These are phyloP conservation scores for Thamnaconus septentrionalis DNA, from an alignment of 2,113 vertebrate species.

Conservation along the genomic window DNA sequence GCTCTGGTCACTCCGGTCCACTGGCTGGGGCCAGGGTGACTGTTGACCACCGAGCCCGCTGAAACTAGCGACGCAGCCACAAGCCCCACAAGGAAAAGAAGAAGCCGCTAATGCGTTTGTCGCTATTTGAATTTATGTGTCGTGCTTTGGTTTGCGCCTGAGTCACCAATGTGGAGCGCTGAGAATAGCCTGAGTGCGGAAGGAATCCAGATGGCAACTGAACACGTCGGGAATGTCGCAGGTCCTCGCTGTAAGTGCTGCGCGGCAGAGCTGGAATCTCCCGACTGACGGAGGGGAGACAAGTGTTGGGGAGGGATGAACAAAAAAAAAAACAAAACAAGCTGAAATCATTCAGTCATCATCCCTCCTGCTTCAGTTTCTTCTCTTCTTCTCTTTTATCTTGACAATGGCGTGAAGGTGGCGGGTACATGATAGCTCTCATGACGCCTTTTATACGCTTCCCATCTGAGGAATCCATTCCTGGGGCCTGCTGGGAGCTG, in stretches of 20 bases:
- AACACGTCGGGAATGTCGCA: no score
- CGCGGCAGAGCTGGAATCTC: slow-evolving; percentile 38
- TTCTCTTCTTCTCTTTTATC: no score
- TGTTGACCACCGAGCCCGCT: no score
- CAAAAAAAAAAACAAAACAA: slow-evolving; percentile 43
- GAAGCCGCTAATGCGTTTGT: no score
- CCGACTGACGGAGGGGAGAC: slow-evolving; percentile 20
- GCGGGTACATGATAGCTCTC: slow-evolving; percentile 27
- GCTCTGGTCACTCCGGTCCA: no score
- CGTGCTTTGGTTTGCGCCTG: no score
- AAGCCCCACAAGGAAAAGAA: no score
- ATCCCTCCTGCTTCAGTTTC: not conserved
- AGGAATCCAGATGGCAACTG: slow-evolving; percentile 45
- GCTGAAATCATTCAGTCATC: slow-evolving; percentile 32
- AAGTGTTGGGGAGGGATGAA: slow-evolving; percentile 12
- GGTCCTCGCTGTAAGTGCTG: slow-evolving; percentile 34
- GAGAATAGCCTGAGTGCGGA: slow-evolving; percentile 13
- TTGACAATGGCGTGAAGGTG: no score
- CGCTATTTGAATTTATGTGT: no score
- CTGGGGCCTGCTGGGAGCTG: slow-evolving; percentile 24
- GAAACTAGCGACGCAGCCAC: no score
- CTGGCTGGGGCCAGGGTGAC: no score
- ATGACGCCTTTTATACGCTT: slow-evolving; percentile 43
- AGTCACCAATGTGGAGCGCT: no score
- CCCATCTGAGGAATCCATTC: slow-evolving; percentile 43